These are phyloP conservation scores for Limnephilus rhombicus DNA, from an alignment of 2,888 invertebrate genomes.

Conservation along the genomic window DNA sequence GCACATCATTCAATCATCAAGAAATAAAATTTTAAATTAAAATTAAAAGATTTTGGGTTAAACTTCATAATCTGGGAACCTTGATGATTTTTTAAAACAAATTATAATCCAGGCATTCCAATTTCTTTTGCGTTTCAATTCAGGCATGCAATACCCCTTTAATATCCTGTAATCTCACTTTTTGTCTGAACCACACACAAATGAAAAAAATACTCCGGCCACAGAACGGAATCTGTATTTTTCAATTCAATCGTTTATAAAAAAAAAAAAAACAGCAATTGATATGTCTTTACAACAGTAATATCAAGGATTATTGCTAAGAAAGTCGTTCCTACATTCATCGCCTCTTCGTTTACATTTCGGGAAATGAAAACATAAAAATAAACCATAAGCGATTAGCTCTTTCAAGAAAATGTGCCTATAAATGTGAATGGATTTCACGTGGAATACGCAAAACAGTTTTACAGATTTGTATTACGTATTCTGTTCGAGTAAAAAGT, in stretches of 20 bases:
- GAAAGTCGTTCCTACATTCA: background rate
- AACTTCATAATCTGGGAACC: too few species aligned
- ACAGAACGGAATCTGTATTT: background rate
- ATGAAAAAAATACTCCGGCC: background rate
- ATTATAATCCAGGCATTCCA: too few species aligned
- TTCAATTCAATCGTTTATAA: background rate
- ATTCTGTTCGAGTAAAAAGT: slow-evolving; percentile 1
- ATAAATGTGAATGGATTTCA: slow-evolving; percentile 24
- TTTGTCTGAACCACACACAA: background rate
- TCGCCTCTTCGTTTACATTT: background rate
- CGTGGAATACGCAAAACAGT: slow-evolving; percentile 27
- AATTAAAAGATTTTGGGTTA: too few species aligned
- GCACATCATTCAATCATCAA: background rate
- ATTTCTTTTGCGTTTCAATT: background rate
- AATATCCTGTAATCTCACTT: background rate
- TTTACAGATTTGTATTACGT: slow-evolving; percentile 16
- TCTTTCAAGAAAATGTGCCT: slow-evolving; percentile 29
- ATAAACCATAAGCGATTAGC: slow-evolving; percentile 21
- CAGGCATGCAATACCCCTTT: too few species aligned
- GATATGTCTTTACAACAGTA: background rate
- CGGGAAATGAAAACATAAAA: slow-evolving; percentile 8
- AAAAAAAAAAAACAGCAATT: background rate
- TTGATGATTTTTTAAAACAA: too few species aligned
- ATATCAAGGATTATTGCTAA: background rate
- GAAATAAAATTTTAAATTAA: background rate